Evolutionary conservation across 1,140 invertebrate genomes (phyloP).

Genomic region (Micrasema longulum): DNA sequence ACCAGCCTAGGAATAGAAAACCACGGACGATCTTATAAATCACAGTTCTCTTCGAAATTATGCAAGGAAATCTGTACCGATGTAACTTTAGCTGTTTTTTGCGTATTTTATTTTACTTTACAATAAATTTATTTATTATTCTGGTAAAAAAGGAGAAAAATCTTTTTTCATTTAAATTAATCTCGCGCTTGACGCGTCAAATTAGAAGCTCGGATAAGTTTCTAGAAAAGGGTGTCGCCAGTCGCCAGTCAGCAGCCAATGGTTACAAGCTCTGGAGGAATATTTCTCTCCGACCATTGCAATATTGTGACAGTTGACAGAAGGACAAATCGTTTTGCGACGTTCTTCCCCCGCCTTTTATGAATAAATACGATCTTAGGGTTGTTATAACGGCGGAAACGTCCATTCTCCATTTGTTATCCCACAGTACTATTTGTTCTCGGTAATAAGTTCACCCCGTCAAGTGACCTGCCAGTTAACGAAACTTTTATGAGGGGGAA

Average conservation of each 20-base stretch:
- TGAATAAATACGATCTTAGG: conserved; percentile 56
- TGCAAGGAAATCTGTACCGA: no score
- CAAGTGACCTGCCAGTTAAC: conserved; percentile 49
- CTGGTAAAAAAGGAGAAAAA: conserved; percentile 14
- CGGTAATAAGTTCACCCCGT: conserved; percentile 53
- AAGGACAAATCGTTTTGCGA: conserved; percentile 55
- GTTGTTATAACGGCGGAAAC: conserved; percentile 53
- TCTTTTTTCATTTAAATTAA: conserved; percentile 34
- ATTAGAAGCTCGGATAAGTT: conserved; percentile 29
- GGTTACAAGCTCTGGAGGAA: conserved; percentile 24
- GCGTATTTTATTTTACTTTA: no score
- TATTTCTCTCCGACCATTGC: conserved; percentile 46
- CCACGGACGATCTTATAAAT: no score
- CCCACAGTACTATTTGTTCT: conserved; percentile 48
- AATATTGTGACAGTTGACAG: conserved; percentile 55
- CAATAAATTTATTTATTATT: no score
- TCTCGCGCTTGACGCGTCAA: conserved; percentile 27
- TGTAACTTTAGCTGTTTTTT: no score
- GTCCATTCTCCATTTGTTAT: conserved; percentile 54
- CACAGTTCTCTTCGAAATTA: no score
- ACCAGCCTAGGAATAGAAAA: no score
- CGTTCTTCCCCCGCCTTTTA: conserved; percentile 51
- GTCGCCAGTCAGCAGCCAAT: conserved; percentile 13
- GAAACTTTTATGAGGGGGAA: conserved; percentile 12
- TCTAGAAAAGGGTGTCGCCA: conserved; percentile 25